These are phyloP conservation scores for Liposcelis brunnea DNA, from an alignment of 2,888 invertebrate species.

Conservation along the genomic window DNA sequence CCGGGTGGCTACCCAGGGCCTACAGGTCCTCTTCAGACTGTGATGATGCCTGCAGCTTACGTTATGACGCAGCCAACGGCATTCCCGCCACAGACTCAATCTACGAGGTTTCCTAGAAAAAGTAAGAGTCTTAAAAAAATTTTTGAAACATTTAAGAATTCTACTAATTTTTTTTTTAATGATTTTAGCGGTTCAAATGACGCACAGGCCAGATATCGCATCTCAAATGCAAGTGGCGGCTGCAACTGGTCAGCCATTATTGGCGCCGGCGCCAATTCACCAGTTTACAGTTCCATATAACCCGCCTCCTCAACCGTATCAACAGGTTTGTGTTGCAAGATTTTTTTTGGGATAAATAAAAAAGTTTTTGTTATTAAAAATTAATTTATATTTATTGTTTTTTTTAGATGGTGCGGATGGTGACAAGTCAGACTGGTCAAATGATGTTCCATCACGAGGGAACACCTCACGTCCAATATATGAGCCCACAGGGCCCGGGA, in stretches of 20 bases:
- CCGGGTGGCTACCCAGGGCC: background rate
- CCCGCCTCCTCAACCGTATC: constrained; percentile 25
- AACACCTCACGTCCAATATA: constrained; percentile 32
- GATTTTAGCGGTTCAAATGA: constrained; percentile 25
- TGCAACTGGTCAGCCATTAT: constrained; percentile 66
- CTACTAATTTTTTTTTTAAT: constrained; percentile 11
- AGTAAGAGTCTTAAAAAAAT: constrained; percentile 18
- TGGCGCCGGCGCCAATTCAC: constrained; percentile 63
- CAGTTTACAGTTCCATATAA: constrained; percentile 22
- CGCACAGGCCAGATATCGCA: constrained; percentile 36
- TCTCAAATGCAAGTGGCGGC: constrained; percentile 61
- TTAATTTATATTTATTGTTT: constrained; percentile 6
- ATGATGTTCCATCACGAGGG: constrained; percentile 18
- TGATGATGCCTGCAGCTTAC: constrained; percentile 24
- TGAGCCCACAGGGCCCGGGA: constrained; percentile 25
- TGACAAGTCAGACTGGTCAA: constrained; percentile 21
- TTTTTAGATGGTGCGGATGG: constrained; percentile 42
- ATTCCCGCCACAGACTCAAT: constrained; percentile 14
- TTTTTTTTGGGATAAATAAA: background rate
- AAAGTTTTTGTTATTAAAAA: background rate
- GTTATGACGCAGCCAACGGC: constrained; percentile 21
- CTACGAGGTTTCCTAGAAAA: constrained; percentile 21
- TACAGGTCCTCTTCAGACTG: constrained; percentile 21
- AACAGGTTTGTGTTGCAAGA: constrained; percentile 23
- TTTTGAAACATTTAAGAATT: background rate